phyloP scores from a whole-genome alignment of 2,797 vertebrate species.

The Odontamblyopus lacepedii region DNA sequence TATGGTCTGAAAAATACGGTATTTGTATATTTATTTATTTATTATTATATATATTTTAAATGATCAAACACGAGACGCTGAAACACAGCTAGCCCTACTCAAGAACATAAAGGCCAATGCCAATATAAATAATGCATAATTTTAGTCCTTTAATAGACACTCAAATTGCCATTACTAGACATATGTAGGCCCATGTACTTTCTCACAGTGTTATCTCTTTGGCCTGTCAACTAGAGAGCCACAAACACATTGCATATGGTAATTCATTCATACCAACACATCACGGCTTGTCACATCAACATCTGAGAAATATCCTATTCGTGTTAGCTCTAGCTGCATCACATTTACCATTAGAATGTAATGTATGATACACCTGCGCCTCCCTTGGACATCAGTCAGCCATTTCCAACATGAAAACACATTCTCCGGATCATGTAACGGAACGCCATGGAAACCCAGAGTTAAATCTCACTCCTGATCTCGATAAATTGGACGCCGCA shows the following conservation, averaged over 20 bases:
- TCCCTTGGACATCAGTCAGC: neutral
- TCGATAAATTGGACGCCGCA: neutral
- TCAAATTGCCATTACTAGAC: neutral
- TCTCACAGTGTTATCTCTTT: neutral
- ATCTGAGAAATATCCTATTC: neutral
- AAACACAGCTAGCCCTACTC: no score
- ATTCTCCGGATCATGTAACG: neutral
- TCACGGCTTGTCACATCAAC: neutral
- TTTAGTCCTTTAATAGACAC: neutral
- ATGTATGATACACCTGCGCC: neutral
- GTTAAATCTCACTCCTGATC: conserved; percentile 1
- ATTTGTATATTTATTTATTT: no score
- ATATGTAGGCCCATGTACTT: neutral
- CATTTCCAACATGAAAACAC: conserved; percentile 2
- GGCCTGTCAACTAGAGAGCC: neutral
- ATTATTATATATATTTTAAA: no score
- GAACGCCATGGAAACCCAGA: no score
- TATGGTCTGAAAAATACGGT: no score
- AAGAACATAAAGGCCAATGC: no score
- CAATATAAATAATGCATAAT: no score
- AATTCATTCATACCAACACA: neutral
- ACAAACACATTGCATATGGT: neutral
- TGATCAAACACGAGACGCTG: no score
- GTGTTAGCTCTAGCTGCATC: neutral
- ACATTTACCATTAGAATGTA: neutral